These are phyloP conservation scores for Trachelus troglodyta DNA, from an alignment of 2,888 invertebrate species.

Conservation along the genomic window DNA sequence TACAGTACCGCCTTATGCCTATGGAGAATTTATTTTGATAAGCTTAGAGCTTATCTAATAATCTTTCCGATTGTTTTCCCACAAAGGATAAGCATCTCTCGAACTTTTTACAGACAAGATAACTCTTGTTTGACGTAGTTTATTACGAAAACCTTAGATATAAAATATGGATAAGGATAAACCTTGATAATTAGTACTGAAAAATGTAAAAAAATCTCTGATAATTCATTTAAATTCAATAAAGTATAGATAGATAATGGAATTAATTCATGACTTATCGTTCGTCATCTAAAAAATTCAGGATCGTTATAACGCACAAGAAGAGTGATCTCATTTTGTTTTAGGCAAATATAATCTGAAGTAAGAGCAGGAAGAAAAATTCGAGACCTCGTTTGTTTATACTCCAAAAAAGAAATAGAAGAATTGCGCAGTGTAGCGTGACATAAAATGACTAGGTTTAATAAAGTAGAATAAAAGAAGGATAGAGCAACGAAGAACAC, in stretches of 20 bases:
- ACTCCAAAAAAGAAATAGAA: background rate
- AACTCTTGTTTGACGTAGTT: background rate
- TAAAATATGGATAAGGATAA: background rate
- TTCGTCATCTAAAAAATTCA: background rate
- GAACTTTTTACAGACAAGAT: background rate
- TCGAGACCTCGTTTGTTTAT: background rate
- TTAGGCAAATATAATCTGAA: background rate
- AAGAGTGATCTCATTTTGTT: background rate
- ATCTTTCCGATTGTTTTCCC: background rate
- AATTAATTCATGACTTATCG: background rate
- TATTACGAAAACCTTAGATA: background rate
- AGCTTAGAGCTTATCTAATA: background rate
- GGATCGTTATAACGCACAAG: background rate
- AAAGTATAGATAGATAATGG: background rate
- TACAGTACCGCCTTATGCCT: background rate
- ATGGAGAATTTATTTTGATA: background rate
- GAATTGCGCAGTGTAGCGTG: background rate
- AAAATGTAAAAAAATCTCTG: background rate
- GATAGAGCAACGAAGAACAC: background rate
- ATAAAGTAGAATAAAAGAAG: background rate
- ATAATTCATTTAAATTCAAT: background rate
- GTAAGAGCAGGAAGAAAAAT: background rate
- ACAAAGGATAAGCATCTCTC: background rate
- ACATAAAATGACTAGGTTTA: background rate
- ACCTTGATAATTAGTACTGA: background rate